A percentile compares a stretch with the other conserved stretches of the same genome.
Conservation (phyloP, 2,113 vertebrate genomes). For the Isurus oxyrinchus region DNA sequence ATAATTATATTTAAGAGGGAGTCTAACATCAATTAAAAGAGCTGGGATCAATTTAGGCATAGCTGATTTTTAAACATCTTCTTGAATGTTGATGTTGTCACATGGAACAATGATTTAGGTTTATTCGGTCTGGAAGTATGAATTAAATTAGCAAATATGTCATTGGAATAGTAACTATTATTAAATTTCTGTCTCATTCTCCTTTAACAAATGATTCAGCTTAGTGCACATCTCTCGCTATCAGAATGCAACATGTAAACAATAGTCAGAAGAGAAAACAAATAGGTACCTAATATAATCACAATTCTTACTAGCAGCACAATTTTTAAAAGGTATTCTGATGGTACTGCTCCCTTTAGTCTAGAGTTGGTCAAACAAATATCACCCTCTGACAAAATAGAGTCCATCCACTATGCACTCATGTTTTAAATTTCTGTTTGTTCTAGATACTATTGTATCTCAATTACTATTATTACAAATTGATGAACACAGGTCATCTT, state of each 20-base stretch:
- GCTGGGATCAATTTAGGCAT: neutral
- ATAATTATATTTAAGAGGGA: neutral
- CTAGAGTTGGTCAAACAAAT: neutral
- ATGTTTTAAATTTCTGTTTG: neutral
- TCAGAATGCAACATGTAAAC: neutral
- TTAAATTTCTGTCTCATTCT: neutral
- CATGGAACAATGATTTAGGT: neutral
- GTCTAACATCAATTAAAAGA: neutral
- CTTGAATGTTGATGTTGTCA: neutral
- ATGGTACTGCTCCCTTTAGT: neutral
- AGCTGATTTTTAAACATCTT: neutral
- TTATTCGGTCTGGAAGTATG: neutral
- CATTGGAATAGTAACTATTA: neutral
- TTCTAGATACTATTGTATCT: neutral
- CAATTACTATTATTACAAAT: neutral
- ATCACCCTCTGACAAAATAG: neutral
- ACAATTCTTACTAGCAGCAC: neutral
- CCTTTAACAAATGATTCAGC: neutral
- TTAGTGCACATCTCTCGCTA: neutral
- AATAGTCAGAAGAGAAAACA: slow-evolving; percentile 2
- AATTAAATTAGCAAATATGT: neutral
- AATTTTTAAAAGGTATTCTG: neutral
- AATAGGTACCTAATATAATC: slow-evolving; percentile 2
- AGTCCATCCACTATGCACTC: neutral
- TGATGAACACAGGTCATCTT: neutral